Percentiles rank a stretch among this genome's conserved stretches.
These are phyloP conservation scores for Antennarius striatus DNA, from an alignment of 2,113 vertebrate species.

Conservation along the genomic window DNA sequence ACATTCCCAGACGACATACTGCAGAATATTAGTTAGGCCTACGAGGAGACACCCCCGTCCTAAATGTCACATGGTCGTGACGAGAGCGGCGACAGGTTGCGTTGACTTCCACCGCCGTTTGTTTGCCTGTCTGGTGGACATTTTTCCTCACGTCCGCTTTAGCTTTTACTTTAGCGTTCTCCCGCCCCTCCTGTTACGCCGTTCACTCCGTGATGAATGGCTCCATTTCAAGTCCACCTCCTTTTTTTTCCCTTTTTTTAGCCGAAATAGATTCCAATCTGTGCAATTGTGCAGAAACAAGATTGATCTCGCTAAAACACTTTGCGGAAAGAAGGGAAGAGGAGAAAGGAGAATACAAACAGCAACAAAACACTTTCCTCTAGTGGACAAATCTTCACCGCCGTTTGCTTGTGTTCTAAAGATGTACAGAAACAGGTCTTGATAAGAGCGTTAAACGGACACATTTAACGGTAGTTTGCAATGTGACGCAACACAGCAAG, in stretches of 20 bases:
- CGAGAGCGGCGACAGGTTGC: constrained; percentile 14
- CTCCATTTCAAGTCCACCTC: constrained; percentile 75
- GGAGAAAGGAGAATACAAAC: constrained; percentile 31
- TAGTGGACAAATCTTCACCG: constrained; percentile 27
- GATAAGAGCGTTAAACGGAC: constrained; percentile 28
- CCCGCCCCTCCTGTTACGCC: constrained; percentile 45
- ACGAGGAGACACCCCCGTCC: constrained; percentile 46
- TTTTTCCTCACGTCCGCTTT: constrained; percentile 35
- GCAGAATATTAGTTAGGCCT: constrained; percentile 68
- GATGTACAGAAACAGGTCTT: constrained; percentile 8
- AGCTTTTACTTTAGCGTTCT: constrained; percentile 41
- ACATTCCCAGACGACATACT: constrained; percentile 44
- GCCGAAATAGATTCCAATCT: constrained; percentile 76
- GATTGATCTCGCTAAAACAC: constrained; percentile 57
- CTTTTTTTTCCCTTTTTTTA: constrained; percentile 26
- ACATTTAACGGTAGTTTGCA: background rate
- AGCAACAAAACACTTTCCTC: constrained; percentile 12
- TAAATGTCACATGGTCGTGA: constrained; percentile 65
- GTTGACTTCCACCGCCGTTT: constrained; percentile 37
- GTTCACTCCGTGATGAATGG: constrained; percentile 78
- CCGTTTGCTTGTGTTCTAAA: constrained; percentile 13
- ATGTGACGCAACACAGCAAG: too few species aligned
- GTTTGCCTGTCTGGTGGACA: constrained; percentile 49
- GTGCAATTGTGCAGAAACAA: constrained; percentile 74
- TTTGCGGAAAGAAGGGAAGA: constrained; percentile 5